phyloP scores from a whole-genome alignment of 1,140 invertebrate genomes.

The Venturia canescens region DNA sequence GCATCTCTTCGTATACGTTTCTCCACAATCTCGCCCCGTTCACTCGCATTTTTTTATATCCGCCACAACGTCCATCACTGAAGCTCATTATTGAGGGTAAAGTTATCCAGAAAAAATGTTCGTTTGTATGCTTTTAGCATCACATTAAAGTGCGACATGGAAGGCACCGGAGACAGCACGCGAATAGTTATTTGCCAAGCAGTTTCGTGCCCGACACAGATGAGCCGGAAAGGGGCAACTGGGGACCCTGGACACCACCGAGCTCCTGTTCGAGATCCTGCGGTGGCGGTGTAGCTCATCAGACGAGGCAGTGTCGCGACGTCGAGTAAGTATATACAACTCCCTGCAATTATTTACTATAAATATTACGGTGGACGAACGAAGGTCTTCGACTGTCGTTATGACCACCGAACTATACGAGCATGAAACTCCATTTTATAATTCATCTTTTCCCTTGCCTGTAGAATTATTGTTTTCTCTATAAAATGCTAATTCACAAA shows the following conservation, averaged over 20 bases:
- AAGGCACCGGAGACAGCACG: slow-evolving; percentile 85
- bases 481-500: no score
- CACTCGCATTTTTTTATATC: no score
- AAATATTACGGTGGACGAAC: not conserved
- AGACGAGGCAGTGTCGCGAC: slow-evolving; percentile 84
- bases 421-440: not conserved
- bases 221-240: slow-evolving; percentile 80
- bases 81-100: no score
- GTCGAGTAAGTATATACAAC: slow-evolving; percentile 75
- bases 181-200: slow-evolving; percentile 82
- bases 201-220: slow-evolving; percentile 83
- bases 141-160: slow-evolving; percentile 75
- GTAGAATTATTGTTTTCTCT: no score
- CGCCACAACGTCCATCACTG: no score
- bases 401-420: slow-evolving; percentile 1
- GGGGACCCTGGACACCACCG: slow-evolving; percentile 87
- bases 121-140: slow-evolving; percentile 65
- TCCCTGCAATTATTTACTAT: not conserved
- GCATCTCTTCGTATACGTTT: no score
- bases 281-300: slow-evolving; percentile 90
- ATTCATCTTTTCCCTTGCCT: not conserved
- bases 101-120: no score
- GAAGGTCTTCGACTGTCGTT: not conserved
- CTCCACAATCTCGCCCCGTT: no score
- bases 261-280: slow-evolving; percentile 91